phyloP scores from a whole-genome alignment of 2,888 invertebrate species.

The Eilema caniola region DNA sequence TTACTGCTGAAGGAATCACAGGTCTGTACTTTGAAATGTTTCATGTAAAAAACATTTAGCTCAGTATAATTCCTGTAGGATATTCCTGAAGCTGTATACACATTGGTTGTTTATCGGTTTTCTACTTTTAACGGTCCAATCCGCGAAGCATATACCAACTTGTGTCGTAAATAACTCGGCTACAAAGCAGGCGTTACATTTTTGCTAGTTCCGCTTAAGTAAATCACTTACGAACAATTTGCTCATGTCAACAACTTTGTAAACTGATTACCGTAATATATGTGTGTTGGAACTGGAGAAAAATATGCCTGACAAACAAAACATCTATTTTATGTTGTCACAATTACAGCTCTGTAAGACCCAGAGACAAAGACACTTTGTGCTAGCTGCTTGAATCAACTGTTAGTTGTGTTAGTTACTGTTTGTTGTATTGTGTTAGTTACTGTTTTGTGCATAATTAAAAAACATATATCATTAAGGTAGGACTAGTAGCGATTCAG shows the following conservation, averaged over 20 bases:
- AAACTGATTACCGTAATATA: not conserved
- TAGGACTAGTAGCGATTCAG: too few species aligned
- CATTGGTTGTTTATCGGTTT: not conserved
- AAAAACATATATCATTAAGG: too few species aligned
- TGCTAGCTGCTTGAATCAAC: too few species aligned
- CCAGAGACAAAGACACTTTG: not conserved
- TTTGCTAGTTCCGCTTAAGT: not conserved
- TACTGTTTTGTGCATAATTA: not conserved
- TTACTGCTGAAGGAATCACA: too few species aligned
- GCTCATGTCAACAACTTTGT: not conserved
- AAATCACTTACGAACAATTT: slow-evolving; percentile 6
- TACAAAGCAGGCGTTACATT: not conserved
- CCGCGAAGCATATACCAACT: not conserved
- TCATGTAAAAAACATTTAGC: too few species aligned
- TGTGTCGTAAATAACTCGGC: slow-evolving; percentile 1
- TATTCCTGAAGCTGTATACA: not conserved
- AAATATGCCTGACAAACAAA: slow-evolving; percentile 2
- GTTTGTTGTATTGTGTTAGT: not conserved
- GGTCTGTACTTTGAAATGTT: too few species aligned
- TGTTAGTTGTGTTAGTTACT: too few species aligned
- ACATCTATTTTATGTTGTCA: not conserved
- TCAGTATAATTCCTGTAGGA: not conserved
- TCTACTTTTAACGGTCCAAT: not conserved
- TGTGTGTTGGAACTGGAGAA: not conserved
- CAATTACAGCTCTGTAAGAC: not conserved